Evolutionary conservation across 2,888 invertebrate species (phyloP).

Genomic region (Sturmia bella): DNA sequence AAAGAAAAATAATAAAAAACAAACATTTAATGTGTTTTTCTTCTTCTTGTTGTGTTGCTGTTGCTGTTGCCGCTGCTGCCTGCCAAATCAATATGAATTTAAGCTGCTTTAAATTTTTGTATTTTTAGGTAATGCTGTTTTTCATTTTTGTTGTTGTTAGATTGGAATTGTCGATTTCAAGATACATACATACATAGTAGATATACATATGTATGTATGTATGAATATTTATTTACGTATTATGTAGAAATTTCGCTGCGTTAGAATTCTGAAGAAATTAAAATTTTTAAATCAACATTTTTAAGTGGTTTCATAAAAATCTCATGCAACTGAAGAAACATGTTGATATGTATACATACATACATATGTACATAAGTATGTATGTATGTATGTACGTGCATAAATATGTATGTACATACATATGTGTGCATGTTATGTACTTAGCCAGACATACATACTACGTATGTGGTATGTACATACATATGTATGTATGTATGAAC

Average conservation of each 20-base stretch:
- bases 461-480: neutral
- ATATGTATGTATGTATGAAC: neutral
- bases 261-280: too few relatives aligned
- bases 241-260: too few relatives aligned
- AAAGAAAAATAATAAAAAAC: conserved; percentile 56
- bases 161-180: conserved; percentile 42
- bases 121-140: conserved; percentile 62
- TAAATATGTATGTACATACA: conserved; percentile 21
- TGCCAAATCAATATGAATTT: conserved; percentile 69
- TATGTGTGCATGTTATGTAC: neutral
- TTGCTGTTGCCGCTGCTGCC: conserved; percentile 47
- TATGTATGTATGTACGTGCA: neutral
- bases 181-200: neutral
- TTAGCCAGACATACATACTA: neutral
- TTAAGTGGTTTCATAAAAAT: too few relatives aligned
- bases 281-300: too few relatives aligned
- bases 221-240: too few relatives aligned
- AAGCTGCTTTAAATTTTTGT: conserved; percentile 67
- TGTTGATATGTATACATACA: too few relatives aligned
- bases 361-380: neutral
- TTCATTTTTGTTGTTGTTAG: conserved; percentile 35
- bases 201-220: neutral
- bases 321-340: too few relatives aligned
- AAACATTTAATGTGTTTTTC: conserved; percentile 69
- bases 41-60: conserved; percentile 43